Base-by-base conservation (phyloP, 1,140 invertebrate genomes). In the Sipha flava region DNA sequence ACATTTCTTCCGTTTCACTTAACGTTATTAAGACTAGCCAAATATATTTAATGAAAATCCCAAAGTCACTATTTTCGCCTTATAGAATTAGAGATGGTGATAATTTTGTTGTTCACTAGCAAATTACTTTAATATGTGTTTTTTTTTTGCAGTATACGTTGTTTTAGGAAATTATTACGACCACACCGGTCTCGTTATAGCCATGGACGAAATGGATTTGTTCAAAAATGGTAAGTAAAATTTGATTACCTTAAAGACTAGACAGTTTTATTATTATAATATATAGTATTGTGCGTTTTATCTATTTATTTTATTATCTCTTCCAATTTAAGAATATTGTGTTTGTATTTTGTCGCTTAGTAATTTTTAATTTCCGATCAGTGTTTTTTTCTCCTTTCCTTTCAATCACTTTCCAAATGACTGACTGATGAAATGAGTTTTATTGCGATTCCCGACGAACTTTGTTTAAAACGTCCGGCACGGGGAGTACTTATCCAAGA, bases 151-250 rank as follows among this genome's bases (percentile, higher is more conserved):
- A 97, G 95, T 97, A 85, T 98, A 97, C 85, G 90, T 98, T 1
- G 91, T 96, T 45, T 89, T 98, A 79, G 95, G 96, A 5, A 90
- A 94, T 83, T 92, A 95, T 83, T 92, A 93, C 83, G 94, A 96
- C 82, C 94, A 95, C 83, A 88, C 95, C 49, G 94, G 93, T 5
- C 86, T 96, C 1, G 89, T 95, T 88, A 86, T 93, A 49, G 93
- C 92, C 21, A 88, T 95, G 85, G 91, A 96, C 81, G 89, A 94
- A 79, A 90, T 91, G 84, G 91, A 94, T 45, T 88, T 97, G 1
- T 89, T 98, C 54, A 90, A 94, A 80, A 91, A 90, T 81, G 94
- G 94, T 91, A 87, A 89, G 85, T 84, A 6, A 1, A 31, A 26
- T n/a, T 21, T 31, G n/a, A 64, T 43, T 43, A 43, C 10, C 14